phyloP scores from a whole-genome alignment of 1,140 invertebrate genomes.

The Atta texana region DNA sequence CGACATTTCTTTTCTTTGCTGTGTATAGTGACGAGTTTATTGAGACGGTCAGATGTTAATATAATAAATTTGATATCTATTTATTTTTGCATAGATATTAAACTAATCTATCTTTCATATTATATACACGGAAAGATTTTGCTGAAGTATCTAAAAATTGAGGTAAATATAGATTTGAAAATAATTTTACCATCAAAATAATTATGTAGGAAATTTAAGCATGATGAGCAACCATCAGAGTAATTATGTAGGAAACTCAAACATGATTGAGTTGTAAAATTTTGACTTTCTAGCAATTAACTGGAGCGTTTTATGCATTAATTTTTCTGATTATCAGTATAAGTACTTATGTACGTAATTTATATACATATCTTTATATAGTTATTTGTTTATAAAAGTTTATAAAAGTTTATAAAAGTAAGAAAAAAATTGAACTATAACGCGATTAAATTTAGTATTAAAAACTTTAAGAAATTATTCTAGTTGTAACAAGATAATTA shows the following conservation, averaged over 20 bases:
- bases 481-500: not conserved
- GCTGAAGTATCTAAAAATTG: no score
- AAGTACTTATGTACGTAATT: conserved; percentile 1
- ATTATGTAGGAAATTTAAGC: no score
- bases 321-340: not conserved
- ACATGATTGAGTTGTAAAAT: no score
- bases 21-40: not conserved
- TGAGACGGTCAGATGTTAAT: not conserved
- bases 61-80: not conserved
- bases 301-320: no score
- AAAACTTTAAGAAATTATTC: not conserved
- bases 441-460: not conserved
- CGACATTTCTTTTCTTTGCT: not conserved
- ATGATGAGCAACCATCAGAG: no score
- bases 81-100: not conserved
- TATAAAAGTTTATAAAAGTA: not conserved
- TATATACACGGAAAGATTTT: not conserved
- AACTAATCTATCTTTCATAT: not conserved
- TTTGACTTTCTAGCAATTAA: no score
- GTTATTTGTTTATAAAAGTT: not conserved
- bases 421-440: not conserved
- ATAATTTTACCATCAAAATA: no score
- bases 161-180: no score
- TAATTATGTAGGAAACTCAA: no score
- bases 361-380: not conserved